These are phyloP conservation scores for Aurelia coerulea DNA, from an alignment of 30 jellyfish, hydroid and myxozoan species.

Conservation along the genomic window DNA sequence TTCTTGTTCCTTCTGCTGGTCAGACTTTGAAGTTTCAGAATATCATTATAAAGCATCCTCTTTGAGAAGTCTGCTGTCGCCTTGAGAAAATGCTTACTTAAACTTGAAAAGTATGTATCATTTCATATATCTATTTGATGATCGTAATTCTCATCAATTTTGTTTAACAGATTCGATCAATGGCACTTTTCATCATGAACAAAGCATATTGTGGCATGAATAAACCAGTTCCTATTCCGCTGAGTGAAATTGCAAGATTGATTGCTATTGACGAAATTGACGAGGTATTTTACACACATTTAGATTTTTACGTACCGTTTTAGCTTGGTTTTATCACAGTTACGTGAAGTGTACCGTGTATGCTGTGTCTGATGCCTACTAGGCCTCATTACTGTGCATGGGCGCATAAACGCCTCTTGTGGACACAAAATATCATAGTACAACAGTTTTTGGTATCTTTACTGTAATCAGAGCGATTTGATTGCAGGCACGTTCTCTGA, in stretches of 20 bases:
- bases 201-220: slow-evolving; percentile 57
- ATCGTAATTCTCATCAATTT: no score
- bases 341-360: no score
- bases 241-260: slow-evolving; percentile 64
- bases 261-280: slow-evolving; percentile 78
- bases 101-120: no score
- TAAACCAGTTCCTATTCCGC: slow-evolving; percentile 62
- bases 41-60: no score
- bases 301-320: background rate
- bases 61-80: no score
- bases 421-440: background rate
- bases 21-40: no score
- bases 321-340: background rate
- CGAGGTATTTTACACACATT: slow-evolving; percentile 23
- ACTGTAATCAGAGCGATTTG: no score
- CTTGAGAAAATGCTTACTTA: no score
- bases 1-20: no score
- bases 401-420: background rate
- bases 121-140: no score
- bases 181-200: slow-evolving; percentile 67
- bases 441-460: no score
- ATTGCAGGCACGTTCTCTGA: no score
- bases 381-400: background rate
- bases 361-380: background rate
- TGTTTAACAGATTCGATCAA: slow-evolving; percentile 61